Evolutionary conservation across 2,888 invertebrate genomes (phyloP).

Genomic region (Microctonus brassicae): DNA sequence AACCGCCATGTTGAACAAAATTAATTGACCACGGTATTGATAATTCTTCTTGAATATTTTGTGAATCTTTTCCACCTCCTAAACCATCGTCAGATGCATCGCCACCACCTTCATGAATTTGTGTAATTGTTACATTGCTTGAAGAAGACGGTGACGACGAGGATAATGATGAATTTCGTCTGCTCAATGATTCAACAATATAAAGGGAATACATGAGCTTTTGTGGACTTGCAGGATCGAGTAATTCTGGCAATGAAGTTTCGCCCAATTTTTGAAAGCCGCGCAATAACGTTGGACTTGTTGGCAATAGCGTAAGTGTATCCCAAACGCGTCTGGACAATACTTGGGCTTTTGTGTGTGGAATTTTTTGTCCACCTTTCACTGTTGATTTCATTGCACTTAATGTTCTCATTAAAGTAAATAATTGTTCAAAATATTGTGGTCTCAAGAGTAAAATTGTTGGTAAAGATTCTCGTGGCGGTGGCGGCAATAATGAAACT

Average conservation of each 20-base stretch:
- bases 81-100: slow-evolving; percentile 50
- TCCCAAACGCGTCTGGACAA: slow-evolving; percentile 95
- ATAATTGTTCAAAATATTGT: slow-evolving; percentile 91
- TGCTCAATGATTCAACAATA: slow-evolving; percentile 84
- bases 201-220: slow-evolving; percentile 96
- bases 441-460: slow-evolving; percentile 87
- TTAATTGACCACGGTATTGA: slow-evolving; percentile 77
- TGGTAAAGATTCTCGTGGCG: slow-evolving; percentile 87
- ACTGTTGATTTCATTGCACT: slow-evolving; percentile 87
- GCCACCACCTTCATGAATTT: slow-evolving; percentile 51
- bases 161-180: slow-evolving; percentile 52
- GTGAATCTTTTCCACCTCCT: slow-evolving; percentile 54
- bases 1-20: slow-evolving; percentile 89
- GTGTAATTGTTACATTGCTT: slow-evolving; percentile 44
- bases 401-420: slow-evolving; percentile 90
- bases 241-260: slow-evolving; percentile 79
- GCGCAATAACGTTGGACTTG: slow-evolving; percentile 87
- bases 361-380: slow-evolving; percentile 78
- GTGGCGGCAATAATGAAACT: slow-evolving; percentile 88
- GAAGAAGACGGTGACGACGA: slow-evolving; percentile 38
- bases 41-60: slow-evolving; percentile 50
- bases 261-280: slow-evolving; percentile 85
- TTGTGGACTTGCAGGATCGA: slow-evolving; percentile 91
- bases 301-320: slow-evolving; percentile 90
- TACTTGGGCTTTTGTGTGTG: slow-evolving; percentile 87